These are phyloP conservation scores for Pteruthius melanotis DNA, from an alignment of 2,113 vertebrate genomes.

Conservation along the genomic window DNA sequence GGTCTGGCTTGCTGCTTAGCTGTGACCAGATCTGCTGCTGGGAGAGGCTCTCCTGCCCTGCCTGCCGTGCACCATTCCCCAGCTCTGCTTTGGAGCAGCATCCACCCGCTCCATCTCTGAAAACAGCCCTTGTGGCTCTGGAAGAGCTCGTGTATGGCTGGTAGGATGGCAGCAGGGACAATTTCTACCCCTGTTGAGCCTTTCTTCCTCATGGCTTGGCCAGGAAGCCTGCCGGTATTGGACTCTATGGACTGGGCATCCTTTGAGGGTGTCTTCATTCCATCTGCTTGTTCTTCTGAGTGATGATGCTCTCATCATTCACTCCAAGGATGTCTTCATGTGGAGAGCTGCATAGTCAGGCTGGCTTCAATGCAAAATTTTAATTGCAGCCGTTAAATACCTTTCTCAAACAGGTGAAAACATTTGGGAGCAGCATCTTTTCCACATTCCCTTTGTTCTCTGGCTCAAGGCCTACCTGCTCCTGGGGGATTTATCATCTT, in stretches of 20 bases:
- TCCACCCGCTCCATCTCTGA: accelerated
- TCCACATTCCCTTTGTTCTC: background rate
- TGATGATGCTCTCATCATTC: background rate
- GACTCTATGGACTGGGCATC: background rate
- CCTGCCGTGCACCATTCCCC: background rate
- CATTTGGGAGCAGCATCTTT: background rate
- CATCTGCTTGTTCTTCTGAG: background rate
- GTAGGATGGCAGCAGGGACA: background rate
- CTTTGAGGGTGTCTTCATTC: background rate
- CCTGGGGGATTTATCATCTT: background rate
- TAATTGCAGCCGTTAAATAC: background rate
- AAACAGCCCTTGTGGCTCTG: background rate
- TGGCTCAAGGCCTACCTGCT: background rate
- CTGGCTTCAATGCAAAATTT: background rate
- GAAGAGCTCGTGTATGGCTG: background rate
- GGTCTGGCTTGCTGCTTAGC: background rate
- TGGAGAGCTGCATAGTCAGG: background rate
- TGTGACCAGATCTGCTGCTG: background rate
- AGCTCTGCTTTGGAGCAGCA: background rate
- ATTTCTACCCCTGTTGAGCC: background rate
- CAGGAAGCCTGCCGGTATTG: background rate
- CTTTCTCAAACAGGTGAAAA: background rate
- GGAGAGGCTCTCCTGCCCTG: background rate
- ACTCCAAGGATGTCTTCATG: background rate
- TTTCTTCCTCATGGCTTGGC: background rate